Base-by-base conservation (phyloP, 2,888 invertebrate species). In the Pollenia angustigena region DNA sequence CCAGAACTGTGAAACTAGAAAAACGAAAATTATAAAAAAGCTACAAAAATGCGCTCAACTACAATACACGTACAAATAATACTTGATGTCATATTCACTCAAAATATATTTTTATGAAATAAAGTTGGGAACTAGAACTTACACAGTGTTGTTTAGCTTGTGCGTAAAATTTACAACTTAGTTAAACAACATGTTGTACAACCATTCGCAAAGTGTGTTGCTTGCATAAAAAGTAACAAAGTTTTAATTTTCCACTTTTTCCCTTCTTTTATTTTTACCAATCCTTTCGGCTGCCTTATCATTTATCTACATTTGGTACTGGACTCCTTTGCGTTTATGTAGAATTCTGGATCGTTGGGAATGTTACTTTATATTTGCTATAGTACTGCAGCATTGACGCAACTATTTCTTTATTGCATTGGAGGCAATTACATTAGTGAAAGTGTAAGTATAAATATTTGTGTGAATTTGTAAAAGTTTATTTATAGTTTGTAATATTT, bases 391-490 rank as follows among this genome's bases (percentile, higher is more conserved):
- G 93, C 92, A 64, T 83, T 91, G 69, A 90, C 91, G 56, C 92
- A 93, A 89, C 90, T 93, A 52, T 90, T 91, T 81, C 88, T 92
- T 58, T 92, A 93, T 85, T 92, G 93, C 88, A 90, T 91, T 78
- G 93, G 93, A 12, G 93, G 92, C 64, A 91, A 89, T 85, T 90
- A 90, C 79, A 90, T 93, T 75, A 90, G 90, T 62, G 92, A 93
- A 81, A 92, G 93, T 89, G 92, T 92, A 88, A 90, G 92, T 91
- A 68, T 50, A 58, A 54, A 14, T 16, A 4, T 12, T 23, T 11
- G 4, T 46, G 12, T 58, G 10, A 32, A 14, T 44, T 11, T 64
- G 16, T 44, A 6, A 1, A n/a, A 23, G 8, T 48, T 4, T 23
- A 12, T 46, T 10, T 62, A 9, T 54, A 0, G 32, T 23, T 18